These are phyloP conservation scores for Penaeus japonicus DNA, from an alignment of 1,140 invertebrate genomes.

Conservation along the genomic window DNA sequence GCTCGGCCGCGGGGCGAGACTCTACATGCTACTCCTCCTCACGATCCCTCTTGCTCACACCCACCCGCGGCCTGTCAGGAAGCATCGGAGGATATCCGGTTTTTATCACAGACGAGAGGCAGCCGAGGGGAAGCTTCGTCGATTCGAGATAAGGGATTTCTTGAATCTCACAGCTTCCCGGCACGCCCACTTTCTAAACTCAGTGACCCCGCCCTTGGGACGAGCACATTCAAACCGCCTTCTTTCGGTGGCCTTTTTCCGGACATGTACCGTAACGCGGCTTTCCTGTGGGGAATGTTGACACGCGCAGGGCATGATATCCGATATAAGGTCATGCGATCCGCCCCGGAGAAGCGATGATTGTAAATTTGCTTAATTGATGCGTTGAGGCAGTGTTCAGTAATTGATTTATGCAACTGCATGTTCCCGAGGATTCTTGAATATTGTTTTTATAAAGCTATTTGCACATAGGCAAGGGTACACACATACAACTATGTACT, in stretches of 20 bases:
- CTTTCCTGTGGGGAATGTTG: background rate
- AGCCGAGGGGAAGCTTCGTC: background rate
- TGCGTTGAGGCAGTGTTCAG: too few species aligned
- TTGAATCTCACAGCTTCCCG: background rate
- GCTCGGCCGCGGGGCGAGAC: conserved; percentile 39
- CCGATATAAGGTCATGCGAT: too few species aligned
- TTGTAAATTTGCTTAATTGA: too few species aligned
- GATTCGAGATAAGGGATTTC: too few species aligned
- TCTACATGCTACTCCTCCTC: conserved; percentile 9
- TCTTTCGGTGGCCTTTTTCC: background rate
- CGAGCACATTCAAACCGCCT: background rate
- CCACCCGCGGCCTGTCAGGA: conserved; percentile 27
- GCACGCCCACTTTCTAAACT: conserved; percentile 24
- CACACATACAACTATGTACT: background rate
- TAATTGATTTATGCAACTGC: too few species aligned
- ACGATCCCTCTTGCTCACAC: background rate
- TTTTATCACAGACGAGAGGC: background rate
- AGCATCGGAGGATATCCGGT: conserved; percentile 17
- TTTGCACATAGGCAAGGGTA: too few species aligned
- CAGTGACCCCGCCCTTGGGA: conserved; percentile 31
- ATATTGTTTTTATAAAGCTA: too few species aligned
- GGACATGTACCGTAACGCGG: background rate
- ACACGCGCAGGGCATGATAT: background rate
- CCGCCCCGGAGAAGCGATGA: too few species aligned
- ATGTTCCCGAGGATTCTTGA: too few species aligned